phyloP scores from a whole-genome alignment of 2,888 invertebrate species.

The Athripsodes cinereus region DNA sequence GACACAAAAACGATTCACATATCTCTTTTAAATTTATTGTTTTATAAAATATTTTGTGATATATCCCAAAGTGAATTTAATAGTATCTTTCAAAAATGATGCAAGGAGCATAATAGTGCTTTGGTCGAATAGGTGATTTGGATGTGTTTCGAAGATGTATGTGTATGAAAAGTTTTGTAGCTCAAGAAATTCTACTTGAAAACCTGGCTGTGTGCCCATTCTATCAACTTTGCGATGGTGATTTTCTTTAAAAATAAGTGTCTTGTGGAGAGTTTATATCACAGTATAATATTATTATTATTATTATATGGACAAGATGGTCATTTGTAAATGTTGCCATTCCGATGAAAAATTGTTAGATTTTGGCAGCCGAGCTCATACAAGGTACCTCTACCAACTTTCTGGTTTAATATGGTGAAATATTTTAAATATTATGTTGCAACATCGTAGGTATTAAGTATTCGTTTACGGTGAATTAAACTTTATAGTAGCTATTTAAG shows the following conservation, averaged over 20 bases:
- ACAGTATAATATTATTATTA: not conserved
- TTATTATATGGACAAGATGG: not conserved
- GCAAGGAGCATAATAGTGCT: not conserved
- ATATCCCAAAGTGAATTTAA: not conserved
- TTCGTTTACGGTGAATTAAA: no score
- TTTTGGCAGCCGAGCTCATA: not conserved
- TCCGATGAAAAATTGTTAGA: not conserved
- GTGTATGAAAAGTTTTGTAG: constrained; percentile 4
- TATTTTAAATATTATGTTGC: no score
- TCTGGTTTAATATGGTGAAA: no score
- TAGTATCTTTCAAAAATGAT: not conserved
- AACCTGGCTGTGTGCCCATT: not conserved
- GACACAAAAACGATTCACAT: no score
- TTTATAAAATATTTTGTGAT: no score
- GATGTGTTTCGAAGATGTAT: not conserved
- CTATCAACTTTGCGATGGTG: constrained; percentile 1
- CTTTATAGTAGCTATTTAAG: no score
- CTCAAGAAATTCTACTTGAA: not conserved
- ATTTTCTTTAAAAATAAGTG: not conserved
- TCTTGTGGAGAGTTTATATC: not conserved
- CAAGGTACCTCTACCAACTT: no score
- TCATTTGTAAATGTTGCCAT: constrained; percentile 2
- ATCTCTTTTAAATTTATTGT: no score
- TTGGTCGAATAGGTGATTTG: not conserved
- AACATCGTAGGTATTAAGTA: no score